phyloP scores from a whole-genome alignment of 2,797 vertebrate genomes.

The Pyrocephalus nanus region DNA sequence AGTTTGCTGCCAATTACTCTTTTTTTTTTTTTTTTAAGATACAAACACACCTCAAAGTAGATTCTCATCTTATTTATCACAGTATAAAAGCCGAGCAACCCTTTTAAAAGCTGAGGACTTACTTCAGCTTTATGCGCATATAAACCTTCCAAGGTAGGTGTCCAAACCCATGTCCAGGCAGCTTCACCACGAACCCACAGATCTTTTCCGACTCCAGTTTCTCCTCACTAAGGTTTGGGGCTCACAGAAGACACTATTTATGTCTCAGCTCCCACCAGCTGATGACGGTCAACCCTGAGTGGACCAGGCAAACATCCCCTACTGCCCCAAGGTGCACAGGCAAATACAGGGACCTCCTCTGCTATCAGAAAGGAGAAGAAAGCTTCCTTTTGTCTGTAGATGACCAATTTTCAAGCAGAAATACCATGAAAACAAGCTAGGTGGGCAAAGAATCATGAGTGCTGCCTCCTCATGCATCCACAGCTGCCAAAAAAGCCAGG shows the following conservation, averaged over 20 bases:
- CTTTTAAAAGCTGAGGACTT: not conserved
- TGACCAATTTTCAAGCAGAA: not conserved
- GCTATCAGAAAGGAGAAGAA: not conserved
- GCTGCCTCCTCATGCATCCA: not conserved
- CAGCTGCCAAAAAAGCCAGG: not conserved
- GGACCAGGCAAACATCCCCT: not conserved
- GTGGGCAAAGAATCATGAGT: not conserved
- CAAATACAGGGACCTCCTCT: not conserved
- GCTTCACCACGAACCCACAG: not conserved
- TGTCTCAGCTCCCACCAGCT: not conserved
- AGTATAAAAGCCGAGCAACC: not conserved
- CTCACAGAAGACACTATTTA: not conserved
- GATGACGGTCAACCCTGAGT: not conserved
- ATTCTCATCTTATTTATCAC: not conserved
- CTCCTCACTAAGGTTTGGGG: not conserved
- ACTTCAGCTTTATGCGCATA: fast-evolving
- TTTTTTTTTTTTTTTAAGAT: not conserved
- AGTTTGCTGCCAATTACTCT: not conserved
- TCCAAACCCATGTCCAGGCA: fast-evolving
- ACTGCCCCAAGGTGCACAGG: not conserved
- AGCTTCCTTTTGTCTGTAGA: not conserved
- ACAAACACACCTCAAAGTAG: not conserved
- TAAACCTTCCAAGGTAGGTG: not conserved
- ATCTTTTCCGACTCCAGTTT: not conserved
- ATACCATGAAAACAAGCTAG: not conserved